Conservation (phyloP, 2,797 vertebrate species). For the Tinamus major region DNA sequence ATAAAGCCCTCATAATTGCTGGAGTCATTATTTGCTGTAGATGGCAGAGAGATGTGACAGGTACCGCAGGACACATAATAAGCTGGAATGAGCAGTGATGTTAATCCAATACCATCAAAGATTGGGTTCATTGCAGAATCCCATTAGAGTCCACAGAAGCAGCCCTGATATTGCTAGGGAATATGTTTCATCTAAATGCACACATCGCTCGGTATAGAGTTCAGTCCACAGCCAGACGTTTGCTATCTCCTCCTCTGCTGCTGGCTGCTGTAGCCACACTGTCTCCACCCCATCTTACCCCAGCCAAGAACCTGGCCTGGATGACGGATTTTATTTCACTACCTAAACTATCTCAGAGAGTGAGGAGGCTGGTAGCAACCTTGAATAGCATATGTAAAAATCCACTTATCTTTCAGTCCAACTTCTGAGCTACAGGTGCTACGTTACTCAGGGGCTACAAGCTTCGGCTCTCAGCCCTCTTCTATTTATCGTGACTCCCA, state of each 20-base stretch:
- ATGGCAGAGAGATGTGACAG: slow-evolving; percentile 49
- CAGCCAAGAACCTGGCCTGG: not conserved
- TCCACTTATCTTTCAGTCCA: slow-evolving; percentile 36
- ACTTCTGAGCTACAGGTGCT: slow-evolving; percentile 27
- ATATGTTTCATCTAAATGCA: slow-evolving; percentile 49
- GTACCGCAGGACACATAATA: slow-evolving; percentile 54
- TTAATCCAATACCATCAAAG: slow-evolving; percentile 65
- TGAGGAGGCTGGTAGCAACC: slow-evolving; percentile 40
- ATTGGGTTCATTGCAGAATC: slow-evolving; percentile 17
- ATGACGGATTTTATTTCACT: slow-evolving; percentile 39
- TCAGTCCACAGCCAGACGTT: not conserved
- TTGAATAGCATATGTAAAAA: slow-evolving; percentile 27
- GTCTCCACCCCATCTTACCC: not conserved
- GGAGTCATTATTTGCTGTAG: slow-evolving; percentile 51
- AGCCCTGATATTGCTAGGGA: slow-evolving; percentile 40
- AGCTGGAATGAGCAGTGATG: slow-evolving; percentile 57
- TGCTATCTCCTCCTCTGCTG: not conserved
- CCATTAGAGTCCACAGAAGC: slow-evolving; percentile 49
- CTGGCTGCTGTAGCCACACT: not conserved
- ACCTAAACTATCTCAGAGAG: slow-evolving; percentile 11
- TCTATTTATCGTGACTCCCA: slow-evolving; percentile 25
- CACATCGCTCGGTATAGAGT: not conserved
- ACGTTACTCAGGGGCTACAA: not conserved
- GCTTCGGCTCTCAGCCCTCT: slow-evolving; percentile 40
- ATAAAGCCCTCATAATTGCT: slow-evolving; percentile 59